Percentiles rank a stretch among this genome's conserved stretches.
Evolutionary conservation across 2,113 vertebrate genomes (phyloP).

Genomic region (Murina feae): DNA sequence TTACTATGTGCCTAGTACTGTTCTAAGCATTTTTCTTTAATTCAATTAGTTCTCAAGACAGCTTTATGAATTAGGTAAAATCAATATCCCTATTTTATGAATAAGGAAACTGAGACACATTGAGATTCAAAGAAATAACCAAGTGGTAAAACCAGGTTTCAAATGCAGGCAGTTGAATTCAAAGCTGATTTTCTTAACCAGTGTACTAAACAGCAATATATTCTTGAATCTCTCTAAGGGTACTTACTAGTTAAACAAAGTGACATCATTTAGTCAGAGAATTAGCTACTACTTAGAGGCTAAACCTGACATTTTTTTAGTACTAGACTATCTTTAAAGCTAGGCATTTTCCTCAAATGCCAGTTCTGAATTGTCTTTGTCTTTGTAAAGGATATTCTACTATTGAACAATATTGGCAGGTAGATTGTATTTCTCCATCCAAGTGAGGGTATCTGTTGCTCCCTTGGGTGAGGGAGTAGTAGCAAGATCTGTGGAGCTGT

Average conservation of each 20-base stretch:
- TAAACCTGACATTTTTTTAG: background rate
- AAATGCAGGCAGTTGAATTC: background rate
- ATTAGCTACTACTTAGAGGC: background rate
- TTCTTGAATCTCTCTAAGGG: background rate
- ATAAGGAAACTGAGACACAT: background rate
- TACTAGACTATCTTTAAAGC: background rate
- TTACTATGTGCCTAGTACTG: background rate
- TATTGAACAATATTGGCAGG: background rate
- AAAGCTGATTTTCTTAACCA: background rate
- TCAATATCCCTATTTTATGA: background rate
- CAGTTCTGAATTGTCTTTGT: background rate
- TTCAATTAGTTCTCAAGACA: background rate
- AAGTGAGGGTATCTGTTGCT: background rate
- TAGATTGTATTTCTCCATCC: background rate
- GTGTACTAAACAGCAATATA: background rate
- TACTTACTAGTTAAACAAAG: background rate
- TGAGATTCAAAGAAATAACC: background rate
- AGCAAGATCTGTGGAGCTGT: background rate
- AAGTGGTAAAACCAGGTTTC: background rate
- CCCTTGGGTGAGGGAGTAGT: background rate
- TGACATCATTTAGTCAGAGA: background rate
- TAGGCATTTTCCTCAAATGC: background rate
- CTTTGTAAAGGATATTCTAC: background rate
- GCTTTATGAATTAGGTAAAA: background rate
- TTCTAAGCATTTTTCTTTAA: background rate